Base-by-base conservation (phyloP, 2,113 vertebrate genomes). In the Vidua chalybeata region DNA sequence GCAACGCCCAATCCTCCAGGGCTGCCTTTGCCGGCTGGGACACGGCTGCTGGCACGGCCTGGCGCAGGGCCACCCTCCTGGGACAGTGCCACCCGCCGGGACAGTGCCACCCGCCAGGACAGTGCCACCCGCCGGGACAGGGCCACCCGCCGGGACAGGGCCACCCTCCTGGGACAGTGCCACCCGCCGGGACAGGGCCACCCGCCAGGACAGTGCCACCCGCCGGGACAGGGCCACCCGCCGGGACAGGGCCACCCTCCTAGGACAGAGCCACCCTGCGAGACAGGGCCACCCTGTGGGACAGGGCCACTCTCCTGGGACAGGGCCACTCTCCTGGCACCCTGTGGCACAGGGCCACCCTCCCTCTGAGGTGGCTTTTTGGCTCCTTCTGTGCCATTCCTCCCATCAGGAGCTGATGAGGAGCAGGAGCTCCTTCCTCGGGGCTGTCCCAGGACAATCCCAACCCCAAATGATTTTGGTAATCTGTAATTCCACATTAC, bases 341-440 rank as follows among this genome's bases (percentile, higher is more conserved):
- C 21, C 46, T 12, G 26, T 48, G 46, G 28, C 19, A 64, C 51
- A 11, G 9, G 13, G 24, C 1, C 49, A 45, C 54, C 11, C 4
- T 41, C 13, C 31, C 10, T 13, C 81, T 1, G 23, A n/a, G 18
- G 69, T 33, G 49, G 6, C 33, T 28, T 74, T 33, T 39, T 18
- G n/a, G 4, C 22, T 12, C 10, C 27, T 5, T 9, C 33, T 10
- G 21, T 43, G 51, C 56, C 27, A 0, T 21, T 39, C 37, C 59
- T 63, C 21, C 52, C 5, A 0, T 1, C 48, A 9, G 81, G 52
- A 77, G 35, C 56, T 28, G 39, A 11, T 39, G 39, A 39, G 39
- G 39, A 39, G 39, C 39, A 39, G 39, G 39, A 39, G 39, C 39
- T 39, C 39, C 39, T 39, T 46, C 66, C 27, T 37, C 22, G 4